Evolutionary conservation across 2,113 vertebrate genomes (phyloP).

Genomic region (Falcunculus frontatus): DNA sequence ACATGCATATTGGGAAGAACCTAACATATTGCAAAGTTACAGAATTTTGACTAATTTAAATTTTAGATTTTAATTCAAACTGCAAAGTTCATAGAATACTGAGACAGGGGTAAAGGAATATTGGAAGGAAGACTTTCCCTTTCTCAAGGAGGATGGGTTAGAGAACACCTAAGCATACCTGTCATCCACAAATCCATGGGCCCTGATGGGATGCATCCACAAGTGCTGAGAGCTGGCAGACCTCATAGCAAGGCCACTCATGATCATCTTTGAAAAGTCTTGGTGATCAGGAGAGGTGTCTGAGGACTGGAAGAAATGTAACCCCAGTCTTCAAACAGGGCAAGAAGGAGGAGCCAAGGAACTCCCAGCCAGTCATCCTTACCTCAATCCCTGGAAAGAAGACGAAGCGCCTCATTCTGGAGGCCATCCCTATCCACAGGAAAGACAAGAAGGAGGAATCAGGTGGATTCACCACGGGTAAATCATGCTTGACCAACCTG

Average conservation of each 20-base stretch:
- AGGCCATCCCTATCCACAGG: background rate
- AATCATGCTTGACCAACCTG: background rate
- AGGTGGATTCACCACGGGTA: background rate
- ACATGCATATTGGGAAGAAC: background rate
- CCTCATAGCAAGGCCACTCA: background rate
- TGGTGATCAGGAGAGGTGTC: background rate
- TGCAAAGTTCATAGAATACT: background rate
- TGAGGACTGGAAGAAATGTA: background rate
- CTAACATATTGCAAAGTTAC: background rate
- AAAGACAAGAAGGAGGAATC: background rate
- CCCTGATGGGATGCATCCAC: background rate
- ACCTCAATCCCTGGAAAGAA: background rate
- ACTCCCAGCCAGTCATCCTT: background rate
- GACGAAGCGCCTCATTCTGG: rapidly evolving
- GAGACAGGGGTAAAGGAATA: background rate
- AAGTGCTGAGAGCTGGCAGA: background rate
- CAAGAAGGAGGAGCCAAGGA: background rate
- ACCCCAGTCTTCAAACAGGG: background rate
- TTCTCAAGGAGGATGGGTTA: background rate
- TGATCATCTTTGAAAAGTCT: background rate
- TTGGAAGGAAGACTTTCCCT: background rate
- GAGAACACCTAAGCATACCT: background rate
- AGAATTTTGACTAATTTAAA: background rate
- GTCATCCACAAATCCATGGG: background rate
- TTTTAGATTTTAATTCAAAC: background rate